A percentile compares a stretch with the other conserved stretches of the same genome.
Evolutionary conservation across 2,797 vertebrate genomes (phyloP).

Genomic region (Triplophysa yarkandensis): DNA sequence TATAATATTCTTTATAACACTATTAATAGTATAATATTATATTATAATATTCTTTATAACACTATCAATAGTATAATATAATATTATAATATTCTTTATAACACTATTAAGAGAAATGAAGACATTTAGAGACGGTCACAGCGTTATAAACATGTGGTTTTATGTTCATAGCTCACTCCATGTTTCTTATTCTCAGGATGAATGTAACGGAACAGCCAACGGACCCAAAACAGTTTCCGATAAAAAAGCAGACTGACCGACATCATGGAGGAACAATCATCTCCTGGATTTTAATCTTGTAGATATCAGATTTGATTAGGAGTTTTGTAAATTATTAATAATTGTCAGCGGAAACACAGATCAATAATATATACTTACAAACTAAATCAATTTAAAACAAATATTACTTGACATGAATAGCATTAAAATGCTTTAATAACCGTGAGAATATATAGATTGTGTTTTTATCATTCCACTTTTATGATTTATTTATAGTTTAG

Average conservation of each 20-base stretch:
- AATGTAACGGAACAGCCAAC: constrained; percentile 65
- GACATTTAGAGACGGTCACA: too few species aligned
- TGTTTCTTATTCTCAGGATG: constrained; percentile 62
- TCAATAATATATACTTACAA: background rate
- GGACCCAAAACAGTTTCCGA: constrained; percentile 66
- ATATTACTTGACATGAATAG: background rate
- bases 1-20: too few species aligned
- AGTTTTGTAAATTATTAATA: background rate
- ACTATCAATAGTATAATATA: too few species aligned
- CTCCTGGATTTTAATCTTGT: background rate
- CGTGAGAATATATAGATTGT: constrained; percentile 35
- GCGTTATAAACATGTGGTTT: background rate
- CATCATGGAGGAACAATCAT: background rate
- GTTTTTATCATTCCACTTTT: constrained; percentile 40
- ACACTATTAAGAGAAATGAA: too few species aligned
- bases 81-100: background rate
- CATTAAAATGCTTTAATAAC: background rate
- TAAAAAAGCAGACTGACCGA: constrained; percentile 80
- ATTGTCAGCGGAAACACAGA: background rate
- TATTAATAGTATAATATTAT: too few species aligned
- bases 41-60: too few species aligned
- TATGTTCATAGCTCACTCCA: background rate
- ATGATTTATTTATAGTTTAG: background rate
- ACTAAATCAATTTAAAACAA: background rate
- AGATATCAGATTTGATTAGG: constrained; percentile 3